phyloP scores from a whole-genome alignment of 2,113 vertebrate genomes.

The Kryptolebias marmoratus region DNA sequence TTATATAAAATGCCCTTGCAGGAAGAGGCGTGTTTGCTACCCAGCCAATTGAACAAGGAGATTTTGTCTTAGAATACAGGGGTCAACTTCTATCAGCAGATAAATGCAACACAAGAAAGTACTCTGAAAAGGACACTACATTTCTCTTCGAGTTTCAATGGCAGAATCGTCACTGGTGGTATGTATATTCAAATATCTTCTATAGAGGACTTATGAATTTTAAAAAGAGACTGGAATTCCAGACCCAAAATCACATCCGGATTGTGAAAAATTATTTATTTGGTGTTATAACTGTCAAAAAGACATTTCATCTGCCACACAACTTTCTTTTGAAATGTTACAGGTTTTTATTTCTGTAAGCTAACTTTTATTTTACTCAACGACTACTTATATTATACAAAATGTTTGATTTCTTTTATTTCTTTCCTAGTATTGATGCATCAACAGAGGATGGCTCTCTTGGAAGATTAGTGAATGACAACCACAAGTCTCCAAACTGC shows the following conservation, averaged over 20 bases:
- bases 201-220: neutral
- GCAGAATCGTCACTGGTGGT: neutral
- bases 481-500: neutral
- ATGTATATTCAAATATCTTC: neutral
- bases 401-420: neutral
- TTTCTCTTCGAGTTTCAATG: neutral
- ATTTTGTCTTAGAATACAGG: neutral
- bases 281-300: too few species aligned
- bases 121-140: neutral
- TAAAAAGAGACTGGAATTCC: neutral
- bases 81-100: neutral
- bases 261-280: too few species aligned
- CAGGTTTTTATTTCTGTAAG: too few species aligned
- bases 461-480: neutral
- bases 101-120: neutral
- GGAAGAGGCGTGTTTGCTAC: slow-evolving; percentile 1
- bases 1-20: neutral
- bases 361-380: too few species aligned
- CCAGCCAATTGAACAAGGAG: neutral
- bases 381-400: neutral
- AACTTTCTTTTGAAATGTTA: too few species aligned
- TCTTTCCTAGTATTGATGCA: neutral
- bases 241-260: too few species aligned
- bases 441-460: neutral
- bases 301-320: too few species aligned